A percentile compares a stretch with the other conserved stretches of the same genome.
Evolutionary conservation across 2,797 vertebrate species (phyloP).

Genomic region (Sebastes flavidus): DNA sequence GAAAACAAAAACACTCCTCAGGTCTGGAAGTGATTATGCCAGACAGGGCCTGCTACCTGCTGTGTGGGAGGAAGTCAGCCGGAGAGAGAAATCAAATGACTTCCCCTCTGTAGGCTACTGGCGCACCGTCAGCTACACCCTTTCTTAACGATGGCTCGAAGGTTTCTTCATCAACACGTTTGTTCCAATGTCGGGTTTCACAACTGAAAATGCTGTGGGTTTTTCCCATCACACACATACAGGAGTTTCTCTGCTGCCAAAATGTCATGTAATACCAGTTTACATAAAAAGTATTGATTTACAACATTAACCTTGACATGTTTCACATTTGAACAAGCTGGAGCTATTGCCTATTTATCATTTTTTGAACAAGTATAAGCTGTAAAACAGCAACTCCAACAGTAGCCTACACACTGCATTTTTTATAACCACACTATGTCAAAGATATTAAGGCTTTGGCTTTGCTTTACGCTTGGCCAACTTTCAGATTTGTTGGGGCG

Average conservation of each 20-base stretch:
- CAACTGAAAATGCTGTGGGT: neutral
- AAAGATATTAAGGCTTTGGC: slow-evolving; percentile 65
- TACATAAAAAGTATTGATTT: slow-evolving; percentile 13
- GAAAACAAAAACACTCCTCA: slow-evolving; percentile 44
- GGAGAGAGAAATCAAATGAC: slow-evolving; percentile 65
- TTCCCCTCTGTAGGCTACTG: slow-evolving; percentile 49
- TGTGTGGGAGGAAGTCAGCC: slow-evolving; percentile 71
- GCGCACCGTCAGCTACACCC: slow-evolving; percentile 14
- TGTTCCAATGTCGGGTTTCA: neutral
- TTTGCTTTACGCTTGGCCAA: slow-evolving; percentile 38
- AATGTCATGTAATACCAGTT: slow-evolving; percentile 3
- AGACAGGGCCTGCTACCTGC: slow-evolving; percentile 64
- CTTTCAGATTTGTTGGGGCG: slow-evolving; percentile 48
- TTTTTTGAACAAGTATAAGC: slow-evolving; percentile 3
- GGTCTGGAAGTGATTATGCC: slow-evolving; percentile 73
- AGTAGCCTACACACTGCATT: slow-evolving; percentile 36
- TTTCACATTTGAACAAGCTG: neutral
- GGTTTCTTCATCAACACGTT: slow-evolving; percentile 5
- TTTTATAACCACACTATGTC: slow-evolving; percentile 43
- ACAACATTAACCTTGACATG: neutral
- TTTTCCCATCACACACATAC: neutral
- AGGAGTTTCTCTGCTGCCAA: neutral
- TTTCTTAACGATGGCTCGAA: neutral
- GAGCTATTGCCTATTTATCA: slow-evolving; percentile 16
- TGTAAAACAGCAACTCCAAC: slow-evolving; percentile 31